Evolutionary conservation across 2,888 invertebrate species (phyloP).

Genomic region (Cenopis cana): DNA sequence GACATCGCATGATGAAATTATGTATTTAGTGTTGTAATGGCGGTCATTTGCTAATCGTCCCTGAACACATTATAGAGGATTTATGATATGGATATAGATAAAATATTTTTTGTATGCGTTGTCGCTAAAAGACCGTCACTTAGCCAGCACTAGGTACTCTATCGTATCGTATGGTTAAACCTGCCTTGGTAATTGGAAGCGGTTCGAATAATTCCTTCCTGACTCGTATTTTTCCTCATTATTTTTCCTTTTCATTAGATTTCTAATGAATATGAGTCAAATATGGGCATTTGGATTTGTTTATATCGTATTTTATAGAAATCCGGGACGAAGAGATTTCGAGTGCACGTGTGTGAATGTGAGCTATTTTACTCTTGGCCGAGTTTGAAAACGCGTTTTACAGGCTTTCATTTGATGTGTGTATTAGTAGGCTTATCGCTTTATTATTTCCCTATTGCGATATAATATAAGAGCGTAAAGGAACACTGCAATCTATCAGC

Average conservation of each 20-base stretch:
- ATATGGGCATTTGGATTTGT: slow-evolving; percentile 24
- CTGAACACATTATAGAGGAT: too few species aligned
- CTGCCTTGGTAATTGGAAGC: slow-evolving; percentile 31
- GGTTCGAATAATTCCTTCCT: slow-evolving; percentile 14
- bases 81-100: too few species aligned
- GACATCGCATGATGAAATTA: too few species aligned
- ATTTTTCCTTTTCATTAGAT: slow-evolving; percentile 26
- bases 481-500: too few species aligned
- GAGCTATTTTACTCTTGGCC: background rate
- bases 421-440: background rate
- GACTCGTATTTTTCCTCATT: slow-evolving; percentile 10
- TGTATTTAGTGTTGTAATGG: too few species aligned
- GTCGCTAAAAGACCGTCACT: background rate
- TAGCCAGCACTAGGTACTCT: background rate
- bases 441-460: slow-evolving; percentile 2
- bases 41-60: too few species aligned
- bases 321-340: slow-evolving; percentile 6
- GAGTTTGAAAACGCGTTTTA: background rate
- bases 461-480: too few species aligned
- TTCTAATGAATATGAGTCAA: slow-evolving; percentile 12
- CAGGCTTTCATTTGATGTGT: background rate
- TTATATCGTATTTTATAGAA: slow-evolving; percentile 14
- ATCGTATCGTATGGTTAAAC: background rate
- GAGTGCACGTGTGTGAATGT: background rate
- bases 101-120: background rate